Percentiles rank a stretch among this genome's conserved stretches.
Conservation (phyloP, 2,797 vertebrate species). For the Mastacembelus armatus region DNA sequence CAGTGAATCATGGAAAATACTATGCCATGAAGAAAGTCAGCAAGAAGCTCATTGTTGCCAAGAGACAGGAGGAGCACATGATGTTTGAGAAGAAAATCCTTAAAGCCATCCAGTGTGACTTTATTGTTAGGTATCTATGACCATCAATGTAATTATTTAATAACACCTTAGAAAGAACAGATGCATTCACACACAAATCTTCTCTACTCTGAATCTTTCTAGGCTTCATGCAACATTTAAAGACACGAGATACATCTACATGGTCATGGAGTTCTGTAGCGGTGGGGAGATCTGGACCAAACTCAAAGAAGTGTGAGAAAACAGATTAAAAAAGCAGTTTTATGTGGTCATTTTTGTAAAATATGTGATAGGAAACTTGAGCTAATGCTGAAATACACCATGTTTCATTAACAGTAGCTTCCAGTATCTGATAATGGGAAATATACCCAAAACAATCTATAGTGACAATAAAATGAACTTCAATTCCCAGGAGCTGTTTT, state of each 20-base stretch:
- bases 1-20: constrained; percentile 79
- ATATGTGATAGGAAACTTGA: not conserved
- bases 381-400: not conserved
- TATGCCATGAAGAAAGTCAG: constrained; percentile 86
- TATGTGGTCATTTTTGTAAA: not conserved
- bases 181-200: not conserved
- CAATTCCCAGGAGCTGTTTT: not conserved
- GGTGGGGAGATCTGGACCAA: constrained; percentile 90
- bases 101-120: constrained; percentile 81
- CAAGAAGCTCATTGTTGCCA: constrained; percentile 85
- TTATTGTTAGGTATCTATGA: constrained; percentile 82
- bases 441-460: not conserved
- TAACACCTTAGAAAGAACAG: too few species aligned
- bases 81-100: constrained; percentile 86
- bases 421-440: not conserved
- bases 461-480: not conserved
- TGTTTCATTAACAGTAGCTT: not conserved
- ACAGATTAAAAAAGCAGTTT: not conserved
- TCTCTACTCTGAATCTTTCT: constrained; percentile 2
- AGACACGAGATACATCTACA: constrained; percentile 85
- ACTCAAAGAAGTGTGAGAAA: constrained; percentile 86
- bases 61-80: constrained; percentile 85
- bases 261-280: constrained; percentile 88
- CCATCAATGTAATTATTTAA: too few species aligned
- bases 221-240: constrained; percentile 86